Base-by-base conservation (phyloP, 2,113 vertebrate genomes). In the Eolophus roseicapilla region DNA sequence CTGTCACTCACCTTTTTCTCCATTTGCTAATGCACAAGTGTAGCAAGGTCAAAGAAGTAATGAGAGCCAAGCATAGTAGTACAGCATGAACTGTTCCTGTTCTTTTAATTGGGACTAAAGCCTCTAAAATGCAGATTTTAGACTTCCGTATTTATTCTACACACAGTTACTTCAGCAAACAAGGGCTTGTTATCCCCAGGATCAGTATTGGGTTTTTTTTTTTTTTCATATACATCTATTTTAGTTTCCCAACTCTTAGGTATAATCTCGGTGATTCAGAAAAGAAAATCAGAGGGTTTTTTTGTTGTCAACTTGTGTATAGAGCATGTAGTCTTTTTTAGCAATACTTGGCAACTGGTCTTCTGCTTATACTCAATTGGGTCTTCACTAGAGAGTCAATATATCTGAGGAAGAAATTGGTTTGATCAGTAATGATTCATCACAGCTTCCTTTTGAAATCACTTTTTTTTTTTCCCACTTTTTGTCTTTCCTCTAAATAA, bases 381-480 rank as follows among this genome's bases (percentile, higher is more conserved):
- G 15, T 82, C 19, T 94, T 88, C 39, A 44, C n/a, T 69, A 23
- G 4, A 39, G 13, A 70, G n/a, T 25, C 49, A 57, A 33, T 49
- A 12, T 33, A 82, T 39, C 23, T 55, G 41, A 84, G 19, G 43
- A 81, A 71, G 67, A 68, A 85, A 82, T 39, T 52, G 13, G 4
- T 82, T 19, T 49, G 35, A 75, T 49, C 7, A 33, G 20, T 17
- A 8, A n/a, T 47, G 21, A 53, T 91, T 64, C 18, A 57, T 39
- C 18, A 44, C 0, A 2, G 4, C 1, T 50, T 79, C 27, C 31
- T 85, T 60, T 17, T 39, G 19, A 67, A 78, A 15, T 18, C 3
- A 0, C 4, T 27, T 75, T 63, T 81, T 46, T 21, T 39, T 37
- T 47, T 16, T 9, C 5, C 1, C 2, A 1, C 0, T 46, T 60